These are phyloP conservation scores for Martes martes DNA, from an alignment of 2,113 vertebrate species.

Conservation along the genomic window DNA sequence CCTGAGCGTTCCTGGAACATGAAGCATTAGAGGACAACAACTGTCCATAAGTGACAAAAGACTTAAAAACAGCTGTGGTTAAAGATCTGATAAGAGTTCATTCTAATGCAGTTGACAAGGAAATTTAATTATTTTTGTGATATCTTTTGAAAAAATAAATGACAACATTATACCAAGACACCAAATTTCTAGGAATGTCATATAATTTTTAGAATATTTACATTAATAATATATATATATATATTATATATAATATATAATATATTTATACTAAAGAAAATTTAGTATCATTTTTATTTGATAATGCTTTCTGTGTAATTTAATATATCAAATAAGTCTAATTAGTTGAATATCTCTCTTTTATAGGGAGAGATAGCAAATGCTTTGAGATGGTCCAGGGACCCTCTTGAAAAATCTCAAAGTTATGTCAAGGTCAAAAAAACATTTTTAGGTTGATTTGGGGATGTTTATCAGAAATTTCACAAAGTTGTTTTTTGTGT, in stretches of 20 bases:
- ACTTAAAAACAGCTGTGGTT: neutral
- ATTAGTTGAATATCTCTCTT: neutral
- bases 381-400: neutral
- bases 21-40: neutral
- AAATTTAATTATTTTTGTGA: neutral
- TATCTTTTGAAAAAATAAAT: neutral
- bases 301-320: neutral
- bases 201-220: neutral
- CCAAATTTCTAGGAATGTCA: neutral
- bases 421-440: neutral
- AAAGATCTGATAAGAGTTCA: neutral
- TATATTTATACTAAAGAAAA: neutral
- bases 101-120: neutral
- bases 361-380: neutral
- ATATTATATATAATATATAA: no score
- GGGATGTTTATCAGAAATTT: neutral
- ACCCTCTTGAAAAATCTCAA: neutral
- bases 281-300: neutral
- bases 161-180: neutral
- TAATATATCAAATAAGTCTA: neutral
- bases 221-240: neutral
- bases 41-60: neutral
- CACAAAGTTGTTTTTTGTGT: neutral
- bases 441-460: neutral
- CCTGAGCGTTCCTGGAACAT: neutral